Percentiles rank a stretch among this genome's conserved stretches.
phyloP scores from a whole-genome alignment of 2,113 vertebrate genomes.

The Takifugu flavidus region DNA sequence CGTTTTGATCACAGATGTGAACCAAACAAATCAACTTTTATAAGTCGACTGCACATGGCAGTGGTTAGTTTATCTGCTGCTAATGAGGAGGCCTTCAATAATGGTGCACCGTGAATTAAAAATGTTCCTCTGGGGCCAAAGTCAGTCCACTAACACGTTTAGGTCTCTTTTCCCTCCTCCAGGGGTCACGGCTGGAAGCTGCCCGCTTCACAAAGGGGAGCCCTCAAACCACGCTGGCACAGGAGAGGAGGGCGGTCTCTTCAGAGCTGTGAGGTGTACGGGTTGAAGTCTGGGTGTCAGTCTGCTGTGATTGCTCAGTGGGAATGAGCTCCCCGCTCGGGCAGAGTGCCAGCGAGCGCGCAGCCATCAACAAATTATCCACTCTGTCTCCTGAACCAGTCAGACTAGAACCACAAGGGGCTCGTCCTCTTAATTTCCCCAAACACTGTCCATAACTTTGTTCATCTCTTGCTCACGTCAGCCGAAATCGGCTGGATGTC shows the following conservation, averaged over 20 bases:
- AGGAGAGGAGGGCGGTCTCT: conserved; percentile 5
- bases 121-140: neutral
- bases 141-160: neutral
- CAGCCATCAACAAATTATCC: conserved; percentile 24
- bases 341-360: conserved; percentile 38
- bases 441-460: neutral
- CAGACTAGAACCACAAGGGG: neutral
- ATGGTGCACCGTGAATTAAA: neutral
- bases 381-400: neutral
- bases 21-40: too few species aligned
- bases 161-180: conserved; percentile 10
- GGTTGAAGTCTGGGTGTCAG: conserved; percentile 59
- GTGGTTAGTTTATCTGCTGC: too few species aligned
- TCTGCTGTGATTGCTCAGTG: conserved; percentile 50
- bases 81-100: neutral
- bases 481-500: neutral
- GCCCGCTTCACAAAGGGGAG: conserved; percentile 6
- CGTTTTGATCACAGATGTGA: too few species aligned
- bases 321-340: conserved; percentile 45
- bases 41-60: too few species aligned
- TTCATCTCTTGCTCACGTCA: neutral
- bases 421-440: neutral
- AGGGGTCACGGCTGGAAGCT: conserved; percentile 9
- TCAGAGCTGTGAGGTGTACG: conserved; percentile 41
- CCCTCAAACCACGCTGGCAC: conserved; percentile 33